Conservation (phyloP, 64 coral and sea anemone species). For the Dendronephthya gigantea region DNA sequence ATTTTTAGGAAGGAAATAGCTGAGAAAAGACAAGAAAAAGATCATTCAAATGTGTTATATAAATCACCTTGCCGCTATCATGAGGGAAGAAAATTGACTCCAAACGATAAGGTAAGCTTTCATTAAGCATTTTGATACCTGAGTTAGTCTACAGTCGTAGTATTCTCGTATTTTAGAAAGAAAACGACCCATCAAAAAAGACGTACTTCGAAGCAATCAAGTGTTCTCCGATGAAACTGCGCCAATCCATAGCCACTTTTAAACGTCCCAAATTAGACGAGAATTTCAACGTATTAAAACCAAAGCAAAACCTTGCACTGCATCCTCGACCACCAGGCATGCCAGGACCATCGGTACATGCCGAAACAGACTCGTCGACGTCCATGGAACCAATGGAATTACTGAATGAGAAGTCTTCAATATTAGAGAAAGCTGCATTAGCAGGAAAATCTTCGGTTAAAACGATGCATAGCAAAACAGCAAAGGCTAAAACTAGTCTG, state of each 20-base stretch:
- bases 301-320: neutral
- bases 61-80: neutral
- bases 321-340: neutral
- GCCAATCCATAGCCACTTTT: neutral
- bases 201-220: constrained; percentile 7
- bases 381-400: neutral
- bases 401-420: neutral
- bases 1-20: neutral
- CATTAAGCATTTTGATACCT: no score
- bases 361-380: neutral
- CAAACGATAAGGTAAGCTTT: no score
- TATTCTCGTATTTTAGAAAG: no score
- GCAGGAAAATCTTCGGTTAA: no score
- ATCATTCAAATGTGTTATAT: neutral
- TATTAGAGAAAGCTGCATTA: no score
- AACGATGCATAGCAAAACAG: neutral
- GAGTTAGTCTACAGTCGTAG: no score
- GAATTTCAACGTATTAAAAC: neutral
- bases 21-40: neutral
- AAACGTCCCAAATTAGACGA: neutral
- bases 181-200: neutral
- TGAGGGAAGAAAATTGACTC: neutral
- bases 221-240: neutral
- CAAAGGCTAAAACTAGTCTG: neutral
- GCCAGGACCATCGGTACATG: neutral